Percentiles rank a stretch among this genome's conserved stretches.
phyloP scores from a whole-genome alignment of 2,113 vertebrate genomes.

The Upupa epops region DNA sequence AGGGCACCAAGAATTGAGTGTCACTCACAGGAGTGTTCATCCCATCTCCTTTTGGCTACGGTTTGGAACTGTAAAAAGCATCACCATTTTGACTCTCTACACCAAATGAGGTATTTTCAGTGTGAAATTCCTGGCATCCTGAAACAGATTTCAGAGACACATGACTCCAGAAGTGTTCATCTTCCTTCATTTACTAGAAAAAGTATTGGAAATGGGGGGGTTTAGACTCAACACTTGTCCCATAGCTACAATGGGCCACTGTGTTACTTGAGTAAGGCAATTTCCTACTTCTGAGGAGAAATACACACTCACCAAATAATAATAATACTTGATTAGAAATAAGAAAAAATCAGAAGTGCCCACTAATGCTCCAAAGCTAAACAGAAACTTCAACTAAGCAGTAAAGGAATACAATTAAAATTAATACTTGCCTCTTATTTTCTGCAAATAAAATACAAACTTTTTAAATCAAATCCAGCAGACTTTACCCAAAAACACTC shows the following conservation, averaged over 20 bases:
- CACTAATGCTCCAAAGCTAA: not conserved
- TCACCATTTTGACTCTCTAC: not conserved
- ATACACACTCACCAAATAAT: not conserved
- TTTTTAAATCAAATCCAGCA: not conserved
- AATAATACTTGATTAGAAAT: not conserved
- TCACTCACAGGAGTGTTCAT: not conserved
- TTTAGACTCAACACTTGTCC: not conserved
- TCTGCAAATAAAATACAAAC: not conserved
- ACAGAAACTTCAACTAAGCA: not conserved
- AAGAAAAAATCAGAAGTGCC: slow-evolving; percentile 1
- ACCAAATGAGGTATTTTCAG: not conserved
- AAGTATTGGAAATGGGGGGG: not conserved
- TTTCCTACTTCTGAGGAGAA: not conserved
- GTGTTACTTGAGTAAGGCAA: not conserved
- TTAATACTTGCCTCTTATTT: not conserved
- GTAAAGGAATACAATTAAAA: not conserved
- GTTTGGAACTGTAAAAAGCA: not conserved
- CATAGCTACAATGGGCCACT: not conserved
- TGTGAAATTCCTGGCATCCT: not conserved
- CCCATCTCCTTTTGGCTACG: not conserved
- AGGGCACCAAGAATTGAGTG: not conserved
- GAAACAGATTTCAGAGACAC: not conserved
- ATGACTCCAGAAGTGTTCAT: not conserved
- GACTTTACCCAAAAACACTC: not conserved
- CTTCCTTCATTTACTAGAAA: not conserved